phyloP scores from a whole-genome alignment of 1,140 invertebrate species.

The Drosophila teissieri region DNA sequence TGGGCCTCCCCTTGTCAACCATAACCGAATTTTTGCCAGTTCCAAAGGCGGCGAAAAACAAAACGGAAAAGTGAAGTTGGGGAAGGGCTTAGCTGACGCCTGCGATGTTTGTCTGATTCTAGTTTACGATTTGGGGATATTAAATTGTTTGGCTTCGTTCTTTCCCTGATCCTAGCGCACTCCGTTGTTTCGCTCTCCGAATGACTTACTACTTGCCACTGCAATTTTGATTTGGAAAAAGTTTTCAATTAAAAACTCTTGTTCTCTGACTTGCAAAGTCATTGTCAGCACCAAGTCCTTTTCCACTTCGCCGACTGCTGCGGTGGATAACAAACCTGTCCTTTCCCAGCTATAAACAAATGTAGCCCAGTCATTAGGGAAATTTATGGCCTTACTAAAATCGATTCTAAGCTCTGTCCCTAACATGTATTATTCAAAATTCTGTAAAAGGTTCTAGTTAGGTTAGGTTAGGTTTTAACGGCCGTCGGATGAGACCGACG shows the following conservation, averaged over 20 bases:
- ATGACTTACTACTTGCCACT: conserved; percentile 35
- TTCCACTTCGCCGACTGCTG: neutral
- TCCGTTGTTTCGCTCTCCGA: conserved; percentile 10
- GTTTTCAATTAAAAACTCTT: conserved; percentile 42
- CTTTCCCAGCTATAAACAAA: neutral
- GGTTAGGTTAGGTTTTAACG: no score
- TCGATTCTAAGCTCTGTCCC: no score
- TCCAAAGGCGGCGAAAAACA: conserved; percentile 15
- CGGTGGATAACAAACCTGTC: neutral
- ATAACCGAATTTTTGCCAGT: conserved; percentile 25
- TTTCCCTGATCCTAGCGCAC: conserved; percentile 14
- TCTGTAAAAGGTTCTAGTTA: no score
- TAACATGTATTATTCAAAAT: no score
- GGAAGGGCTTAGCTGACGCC: neutral
- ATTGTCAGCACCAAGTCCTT: conserved; percentile 30
- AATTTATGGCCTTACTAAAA: no score
- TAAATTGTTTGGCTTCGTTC: conserved; percentile 35
- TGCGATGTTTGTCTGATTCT: conserved; percentile 30
- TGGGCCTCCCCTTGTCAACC: conserved; percentile 17
- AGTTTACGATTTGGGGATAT: conserved; percentile 49
- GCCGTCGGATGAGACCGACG: no score
- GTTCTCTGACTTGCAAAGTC: conserved; percentile 36
- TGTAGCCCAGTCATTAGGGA: neutral
- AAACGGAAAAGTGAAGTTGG: conserved; percentile 19
- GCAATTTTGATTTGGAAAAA: conserved; percentile 35